Conservation (phyloP, 2,888 invertebrate species). For the Erpobdella octoculata region DNA sequence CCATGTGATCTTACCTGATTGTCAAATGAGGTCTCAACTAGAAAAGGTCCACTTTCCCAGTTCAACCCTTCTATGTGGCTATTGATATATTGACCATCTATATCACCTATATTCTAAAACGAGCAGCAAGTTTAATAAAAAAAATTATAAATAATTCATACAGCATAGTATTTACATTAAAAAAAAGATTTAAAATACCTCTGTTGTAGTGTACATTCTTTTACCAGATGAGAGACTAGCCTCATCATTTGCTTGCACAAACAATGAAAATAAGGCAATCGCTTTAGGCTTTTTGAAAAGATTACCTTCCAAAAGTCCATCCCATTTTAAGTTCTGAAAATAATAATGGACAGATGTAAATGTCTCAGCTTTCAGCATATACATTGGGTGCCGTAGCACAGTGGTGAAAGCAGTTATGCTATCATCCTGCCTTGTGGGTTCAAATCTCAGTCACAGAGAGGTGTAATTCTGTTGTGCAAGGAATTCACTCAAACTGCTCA, state of each 20-base stretch:
- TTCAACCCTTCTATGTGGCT: slow-evolving; percentile 15
- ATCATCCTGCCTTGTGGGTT: too few relatives aligned
- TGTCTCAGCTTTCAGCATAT: too few relatives aligned
- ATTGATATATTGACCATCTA: slow-evolving; percentile 16
- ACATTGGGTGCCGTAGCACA: too few relatives aligned
- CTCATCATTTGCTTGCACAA: not conserved
- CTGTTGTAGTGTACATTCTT: not conserved
- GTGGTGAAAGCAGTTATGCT: too few relatives aligned
- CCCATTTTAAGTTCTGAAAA: slow-evolving; percentile 15
- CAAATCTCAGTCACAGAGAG: too few relatives aligned
- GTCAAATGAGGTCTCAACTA: slow-evolving; percentile 45
- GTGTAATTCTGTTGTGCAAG: too few relatives aligned
- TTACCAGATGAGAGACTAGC: not conserved
- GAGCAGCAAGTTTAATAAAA: not conserved
- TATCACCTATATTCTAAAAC: slow-evolving; percentile 11
- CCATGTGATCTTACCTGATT: slow-evolving; percentile 36
- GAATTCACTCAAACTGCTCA: too few relatives aligned
- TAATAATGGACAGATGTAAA: too few relatives aligned
- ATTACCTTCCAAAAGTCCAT: slow-evolving; percentile 24
- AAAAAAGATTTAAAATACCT: slow-evolving; percentile 1
- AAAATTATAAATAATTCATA: not conserved
- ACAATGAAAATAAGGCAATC: slow-evolving; percentile 15
- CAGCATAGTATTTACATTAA: not conserved
- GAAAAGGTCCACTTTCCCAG: slow-evolving; percentile 39
- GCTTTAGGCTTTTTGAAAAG: slow-evolving; percentile 27